Evolutionary conservation across 2,113 vertebrate species (phyloP).

Genomic region (Tetrao urogallus): DNA sequence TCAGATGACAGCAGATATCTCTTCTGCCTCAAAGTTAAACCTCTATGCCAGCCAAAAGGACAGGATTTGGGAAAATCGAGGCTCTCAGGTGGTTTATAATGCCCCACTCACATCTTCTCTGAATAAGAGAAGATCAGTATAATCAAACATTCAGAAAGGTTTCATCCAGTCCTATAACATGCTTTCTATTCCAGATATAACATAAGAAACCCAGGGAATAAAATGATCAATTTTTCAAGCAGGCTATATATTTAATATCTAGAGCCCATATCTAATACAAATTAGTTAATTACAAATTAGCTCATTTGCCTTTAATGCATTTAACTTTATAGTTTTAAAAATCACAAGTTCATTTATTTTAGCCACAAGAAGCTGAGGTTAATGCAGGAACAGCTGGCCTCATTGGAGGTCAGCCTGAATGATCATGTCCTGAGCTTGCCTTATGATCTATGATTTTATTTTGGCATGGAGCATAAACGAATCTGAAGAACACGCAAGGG

Average conservation of each 20-base stretch:
- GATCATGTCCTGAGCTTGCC: background rate
- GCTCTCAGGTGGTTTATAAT: background rate
- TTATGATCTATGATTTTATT: background rate
- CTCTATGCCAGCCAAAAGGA: background rate
- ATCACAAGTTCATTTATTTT: background rate
- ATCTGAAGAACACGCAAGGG: background rate
- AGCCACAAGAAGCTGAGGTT: background rate
- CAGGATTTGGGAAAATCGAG: background rate
- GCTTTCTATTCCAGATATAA: background rate
- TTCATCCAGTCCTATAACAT: background rate
- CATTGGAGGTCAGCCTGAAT: background rate
- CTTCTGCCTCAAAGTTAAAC: background rate
- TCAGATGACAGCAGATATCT: background rate
- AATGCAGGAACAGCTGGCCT: background rate
- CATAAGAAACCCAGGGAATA: background rate
- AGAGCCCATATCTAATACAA: background rate
- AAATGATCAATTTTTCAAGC: background rate
- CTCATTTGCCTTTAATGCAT: background rate
- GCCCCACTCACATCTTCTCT: background rate
- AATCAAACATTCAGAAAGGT: background rate
- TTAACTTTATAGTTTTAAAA: background rate
- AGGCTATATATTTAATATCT: background rate
- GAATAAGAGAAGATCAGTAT: background rate
- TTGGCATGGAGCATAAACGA: background rate
- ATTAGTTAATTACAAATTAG: background rate